Evolutionary conservation across 2,113 vertebrate genomes (phyloP), one percentile per base, ranked within the genome.

Genomic region (Centrocercus urophasianus): DNA sequence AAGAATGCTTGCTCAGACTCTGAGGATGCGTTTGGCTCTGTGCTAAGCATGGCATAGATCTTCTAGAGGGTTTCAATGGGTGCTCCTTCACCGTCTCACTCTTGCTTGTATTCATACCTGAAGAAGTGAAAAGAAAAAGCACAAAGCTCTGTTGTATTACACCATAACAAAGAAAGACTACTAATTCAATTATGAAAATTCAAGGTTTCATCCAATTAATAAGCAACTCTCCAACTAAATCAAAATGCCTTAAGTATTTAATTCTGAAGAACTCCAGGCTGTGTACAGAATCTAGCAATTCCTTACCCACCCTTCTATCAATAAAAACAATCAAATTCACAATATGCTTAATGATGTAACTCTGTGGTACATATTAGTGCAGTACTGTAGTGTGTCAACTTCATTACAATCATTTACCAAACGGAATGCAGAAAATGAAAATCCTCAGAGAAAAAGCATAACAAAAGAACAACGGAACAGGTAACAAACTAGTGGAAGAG

Each of bases 71-170:
- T 89, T 99, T 99, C 83, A 99, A 95, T 7, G 98, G 98, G 67
- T 99, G 98, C 78, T 99, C 99, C 94, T 99, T 99, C 91, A 98
- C 98, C 59, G 99, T 99, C 95, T 99, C 99, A 38, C 99, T 99
- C 97, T 99, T 99, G 97, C 99, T 99, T 74, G 98, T 98, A 95
- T 99, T 99, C 99, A 99, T 99, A 88, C 99, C 99, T 99, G 96
- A 56, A 97, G 94, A 34, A 95, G 43, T 1, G 87, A 94, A 90
- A 94, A 70, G 3, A 63, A 38, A 17, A n/a, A 17, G 5, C 63
- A 57, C 63, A 42, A 19, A 92, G 34, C 11, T 83, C 45, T 64
- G 50, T 2, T 6, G 7, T 24, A 30, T 36, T 34, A 63, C 11
- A 28, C 15, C 18, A 38, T 3, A 14, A 72, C 7, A 32, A 48